Base-by-base conservation (phyloP, 2,113 vertebrate species). In the Cephalopholis sonnerati region DNA sequence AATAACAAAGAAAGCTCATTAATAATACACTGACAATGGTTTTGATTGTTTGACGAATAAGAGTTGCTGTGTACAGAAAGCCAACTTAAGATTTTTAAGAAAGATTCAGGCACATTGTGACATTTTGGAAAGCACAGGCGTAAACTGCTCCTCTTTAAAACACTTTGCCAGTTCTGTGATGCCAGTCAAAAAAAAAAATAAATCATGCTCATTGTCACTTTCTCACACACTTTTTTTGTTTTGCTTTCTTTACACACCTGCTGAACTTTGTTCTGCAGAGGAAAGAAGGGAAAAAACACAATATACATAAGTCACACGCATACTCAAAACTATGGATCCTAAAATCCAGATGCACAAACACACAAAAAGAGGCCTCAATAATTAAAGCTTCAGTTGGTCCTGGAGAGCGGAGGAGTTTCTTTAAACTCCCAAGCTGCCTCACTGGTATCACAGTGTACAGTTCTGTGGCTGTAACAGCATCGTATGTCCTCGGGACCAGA, bases 71-170 rank as follows among this genome's bases (percentile, higher is more conserved):
- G 51, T 77, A 77, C 65, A 78, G 7, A 66, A 63, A 81, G 64
- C 27, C 61, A 91, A 83, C 80, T 80, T 62, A 93, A 85, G 25
- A 63, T 81, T 88, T 77, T 44, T 55, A 77, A 84, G 59, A 90
- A 90, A 59, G 77, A 78, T 92, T 94, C 78, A 95, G 94, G 95
- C 94, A 96, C 95, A 83, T 93, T 84, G 94, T 95, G 93, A 95
- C 83, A 91, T 90, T 87, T 92, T 89, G 85, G 87, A 94, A 94
- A 95, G 90, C 85, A 92, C 81, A 89, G 79, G 73, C 79, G 84
- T 69, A 77, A 86, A 89, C 75, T 51, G 85, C 87, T 88, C 87
- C 68, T 89, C 77, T 50, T 58, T 66, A 81, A 68, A 83, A 83
- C 75, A 74, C 82, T 89, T 68, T 84, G 82, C 77, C 83, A 73